phyloP scores from a whole-genome alignment of 1,140 invertebrate genomes.

The Andrena cerasifolii region DNA sequence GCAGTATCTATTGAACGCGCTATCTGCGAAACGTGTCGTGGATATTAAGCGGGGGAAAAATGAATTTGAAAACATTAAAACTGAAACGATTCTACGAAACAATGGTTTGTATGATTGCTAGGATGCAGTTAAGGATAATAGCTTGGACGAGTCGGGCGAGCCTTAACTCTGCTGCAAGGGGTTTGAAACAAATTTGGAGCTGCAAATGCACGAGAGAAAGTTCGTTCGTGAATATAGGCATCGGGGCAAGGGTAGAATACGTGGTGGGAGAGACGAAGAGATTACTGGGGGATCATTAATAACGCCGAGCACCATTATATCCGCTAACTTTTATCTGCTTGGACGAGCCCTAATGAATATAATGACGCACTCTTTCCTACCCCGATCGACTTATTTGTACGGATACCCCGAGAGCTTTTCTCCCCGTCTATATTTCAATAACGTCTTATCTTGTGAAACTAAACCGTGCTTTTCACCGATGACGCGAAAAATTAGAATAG shows the following conservation, averaged over 20 bases:
- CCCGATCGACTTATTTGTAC: slow-evolving; percentile 61
- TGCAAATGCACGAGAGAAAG: slow-evolving; percentile 61
- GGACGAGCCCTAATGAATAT: slow-evolving; percentile 71
- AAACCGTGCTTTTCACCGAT: no score
- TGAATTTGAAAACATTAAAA: slow-evolving; percentile 40
- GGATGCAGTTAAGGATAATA: slow-evolving; percentile 68
- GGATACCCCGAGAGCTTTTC: slow-evolving; percentile 16
- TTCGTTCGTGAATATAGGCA: slow-evolving; percentile 51
- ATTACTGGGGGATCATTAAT: slow-evolving; percentile 74
- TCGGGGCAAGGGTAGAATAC: slow-evolving; percentile 19
- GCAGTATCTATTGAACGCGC: neutral
- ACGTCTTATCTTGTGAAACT: neutral
- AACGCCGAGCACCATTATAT: slow-evolving; percentile 69
- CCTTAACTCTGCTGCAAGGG: slow-evolving; percentile 57
- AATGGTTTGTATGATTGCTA: slow-evolving; percentile 58
- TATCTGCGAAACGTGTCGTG: neutral
- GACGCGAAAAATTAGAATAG: no score
- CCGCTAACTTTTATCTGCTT: slow-evolving; percentile 71
- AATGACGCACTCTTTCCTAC: slow-evolving; percentile 60
- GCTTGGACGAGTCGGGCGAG: slow-evolving; percentile 61
- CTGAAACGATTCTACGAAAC: slow-evolving; percentile 54
- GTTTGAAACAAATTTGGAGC: slow-evolving; percentile 67
- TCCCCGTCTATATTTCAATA: neutral
- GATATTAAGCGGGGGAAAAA: neutral
- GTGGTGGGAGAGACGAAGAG: slow-evolving; percentile 55